Evolutionary conservation across 2,888 invertebrate genomes (phyloP).

Genomic region (Mimumesa dahlbomi): DNA sequence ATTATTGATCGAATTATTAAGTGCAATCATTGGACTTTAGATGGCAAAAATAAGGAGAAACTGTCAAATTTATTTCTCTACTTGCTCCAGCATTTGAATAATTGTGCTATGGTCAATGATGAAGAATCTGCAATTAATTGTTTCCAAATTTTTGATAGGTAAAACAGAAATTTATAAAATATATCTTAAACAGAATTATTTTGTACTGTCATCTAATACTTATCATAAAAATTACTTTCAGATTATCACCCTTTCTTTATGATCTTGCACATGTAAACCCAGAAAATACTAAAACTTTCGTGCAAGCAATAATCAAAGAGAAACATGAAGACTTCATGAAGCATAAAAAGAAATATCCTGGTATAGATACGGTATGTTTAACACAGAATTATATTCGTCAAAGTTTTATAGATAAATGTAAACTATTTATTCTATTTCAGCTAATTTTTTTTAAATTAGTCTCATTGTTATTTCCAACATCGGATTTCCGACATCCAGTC

Average conservation of each 20-base stretch:
- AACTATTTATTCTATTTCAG: too few relatives aligned
- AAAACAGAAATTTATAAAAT: too few relatives aligned
- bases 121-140: slow-evolving; percentile 80
- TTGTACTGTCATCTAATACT: slow-evolving; percentile 5
- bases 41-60: slow-evolving; percentile 89
- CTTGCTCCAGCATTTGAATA: slow-evolving; percentile 89
- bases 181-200: too few relatives aligned
- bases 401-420: slow-evolving; percentile 92
- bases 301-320: slow-evolving; percentile 87
- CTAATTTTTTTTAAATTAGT: slow-evolving; percentile 91
- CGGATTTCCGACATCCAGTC: slow-evolving; percentile 94
- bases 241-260: slow-evolving; percentile 81
- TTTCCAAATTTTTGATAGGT: slow-evolving; percentile 83
- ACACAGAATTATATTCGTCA: slow-evolving; percentile 81
- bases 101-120: slow-evolving; percentile 81
- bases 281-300: slow-evolving; percentile 84
- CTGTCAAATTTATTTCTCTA: slow-evolving; percentile 88
- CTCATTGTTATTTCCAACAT: slow-evolving; percentile 90
- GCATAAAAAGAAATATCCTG: slow-evolving; percentile 84
- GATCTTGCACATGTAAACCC: slow-evolving; percentile 88
- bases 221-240: too few relatives aligned
- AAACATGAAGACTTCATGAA: slow-evolving; percentile 86
- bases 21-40: slow-evolving; percentile 91
- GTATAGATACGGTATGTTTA: slow-evolving; percentile 82
- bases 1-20: slow-evolving; percentile 92